phyloP scores from a whole-genome alignment of 1,140 invertebrate genomes.

The Brachionus koreanus region DNA sequence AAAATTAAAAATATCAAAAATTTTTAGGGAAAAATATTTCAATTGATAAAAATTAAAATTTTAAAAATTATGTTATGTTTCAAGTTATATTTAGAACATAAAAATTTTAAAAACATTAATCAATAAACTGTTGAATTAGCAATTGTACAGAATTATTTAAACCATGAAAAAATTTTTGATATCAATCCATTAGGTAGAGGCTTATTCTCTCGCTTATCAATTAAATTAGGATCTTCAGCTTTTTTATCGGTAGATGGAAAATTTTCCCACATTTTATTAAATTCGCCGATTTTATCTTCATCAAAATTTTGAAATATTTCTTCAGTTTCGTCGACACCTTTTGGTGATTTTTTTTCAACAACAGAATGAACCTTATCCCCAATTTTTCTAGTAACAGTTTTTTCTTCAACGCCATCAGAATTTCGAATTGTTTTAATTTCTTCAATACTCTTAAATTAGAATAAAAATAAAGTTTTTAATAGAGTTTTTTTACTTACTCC shows the following conservation, averaged over 20 bases:
- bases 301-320: slow-evolving; percentile 40
- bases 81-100: too few species aligned
- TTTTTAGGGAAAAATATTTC: too few species aligned
- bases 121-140: neutral
- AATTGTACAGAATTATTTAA: neutral
- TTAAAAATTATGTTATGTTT: too few species aligned
- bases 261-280: slow-evolving; percentile 26
- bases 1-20: too few species aligned
- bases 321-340: slow-evolving; percentile 24
- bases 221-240: neutral
- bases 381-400: slow-evolving; percentile 33
- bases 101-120: neutral
- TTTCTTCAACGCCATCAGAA: slow-evolving; percentile 26
- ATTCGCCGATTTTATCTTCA: neutral
- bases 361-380: slow-evolving; percentile 30
- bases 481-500: neutral
- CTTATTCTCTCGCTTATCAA: neutral
- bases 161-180: slow-evolving; percentile 22
- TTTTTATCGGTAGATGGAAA: neutral
- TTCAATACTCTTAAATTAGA: slow-evolving; percentile 11
- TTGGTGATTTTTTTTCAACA: slow-evolving; percentile 8
- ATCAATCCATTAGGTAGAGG: neutral
- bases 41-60: too few species aligned
- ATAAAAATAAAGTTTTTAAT: neutral
- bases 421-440: slow-evolving; percentile 38